Evolutionary conservation across 2,113 vertebrate species (phyloP).

Genomic region (Silurus glanis): DNA sequence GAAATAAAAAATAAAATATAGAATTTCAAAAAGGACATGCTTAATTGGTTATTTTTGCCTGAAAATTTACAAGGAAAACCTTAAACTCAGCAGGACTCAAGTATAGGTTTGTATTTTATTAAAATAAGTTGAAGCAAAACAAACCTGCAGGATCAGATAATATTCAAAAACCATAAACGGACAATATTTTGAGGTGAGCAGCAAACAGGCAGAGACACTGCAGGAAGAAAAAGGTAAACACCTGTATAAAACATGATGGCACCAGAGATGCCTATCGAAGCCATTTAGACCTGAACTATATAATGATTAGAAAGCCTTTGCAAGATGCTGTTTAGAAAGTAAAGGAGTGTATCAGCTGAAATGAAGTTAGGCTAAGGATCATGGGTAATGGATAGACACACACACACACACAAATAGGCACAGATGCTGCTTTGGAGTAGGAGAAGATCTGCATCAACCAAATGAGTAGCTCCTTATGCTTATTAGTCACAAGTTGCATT

Average conservation of each 20-base stretch:
- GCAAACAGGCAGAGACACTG: not conserved
- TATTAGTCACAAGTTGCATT: not conserved
- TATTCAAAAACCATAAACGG: not conserved
- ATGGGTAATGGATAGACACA: not conserved
- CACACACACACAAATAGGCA: not conserved
- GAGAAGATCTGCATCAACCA: not conserved
- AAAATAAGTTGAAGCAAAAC: not conserved
- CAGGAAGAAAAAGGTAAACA: not conserved
- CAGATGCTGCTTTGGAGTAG: not conserved
- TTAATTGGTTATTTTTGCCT: not conserved
- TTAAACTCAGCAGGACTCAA: not conserved
- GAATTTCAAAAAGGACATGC: not conserved
- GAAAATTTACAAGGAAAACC: not conserved
- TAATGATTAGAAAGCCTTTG: not conserved
- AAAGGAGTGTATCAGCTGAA: not conserved
- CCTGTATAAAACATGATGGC: not conserved
- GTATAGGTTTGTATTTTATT: not conserved
- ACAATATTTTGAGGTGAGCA: not conserved
- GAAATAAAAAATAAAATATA: not conserved
- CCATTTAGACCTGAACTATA: not conserved
- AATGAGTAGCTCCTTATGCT: not conserved
- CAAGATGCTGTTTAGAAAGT: not conserved
- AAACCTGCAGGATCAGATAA: not conserved
- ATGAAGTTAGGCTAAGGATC: not conserved
- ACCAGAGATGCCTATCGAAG: no score